Evolutionary conservation across 2,888 invertebrate genomes (phyloP).

Genomic region (Drosophila rellima): DNA sequence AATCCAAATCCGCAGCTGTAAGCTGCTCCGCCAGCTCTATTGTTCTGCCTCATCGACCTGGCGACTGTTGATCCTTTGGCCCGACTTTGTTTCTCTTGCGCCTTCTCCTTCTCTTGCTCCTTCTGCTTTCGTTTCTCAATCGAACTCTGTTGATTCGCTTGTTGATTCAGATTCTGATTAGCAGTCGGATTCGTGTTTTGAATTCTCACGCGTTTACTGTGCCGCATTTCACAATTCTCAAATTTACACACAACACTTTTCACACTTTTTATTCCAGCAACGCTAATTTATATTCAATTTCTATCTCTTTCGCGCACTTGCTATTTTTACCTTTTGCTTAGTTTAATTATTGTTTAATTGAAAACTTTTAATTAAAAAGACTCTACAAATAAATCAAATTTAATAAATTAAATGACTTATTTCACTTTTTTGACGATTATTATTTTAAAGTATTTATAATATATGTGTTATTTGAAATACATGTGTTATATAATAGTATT

Average conservation of each 20-base stretch:
- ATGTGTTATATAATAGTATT: no score
- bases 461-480: no score
- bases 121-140: conserved; percentile 3
- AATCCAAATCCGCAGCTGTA: conserved; percentile 54
- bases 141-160: conserved; percentile 23
- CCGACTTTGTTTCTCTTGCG: conserved; percentile 7
- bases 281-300: neutral
- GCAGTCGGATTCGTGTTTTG: neutral
- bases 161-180: conserved; percentile 19
- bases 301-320: neutral
- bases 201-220: conserved; percentile 20
- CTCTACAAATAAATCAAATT: no score
- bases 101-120: conserved; percentile 8
- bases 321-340: neutral
- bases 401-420: no score
- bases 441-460: no score
- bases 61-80: conserved; percentile 49
- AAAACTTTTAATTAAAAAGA: no score
- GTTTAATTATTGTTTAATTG: neutral
- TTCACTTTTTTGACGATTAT: no score
- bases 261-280: conserved; percentile 10
- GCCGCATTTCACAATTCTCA: conserved; percentile 38
- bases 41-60: conserved; percentile 60
- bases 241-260: conserved; percentile 37
- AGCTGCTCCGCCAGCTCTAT: conserved; percentile 50